These are phyloP conservation scores for Sarcophaga carnaria DNA, from an alignment of 2,888 invertebrate genomes.

Conservation along the genomic window DNA sequence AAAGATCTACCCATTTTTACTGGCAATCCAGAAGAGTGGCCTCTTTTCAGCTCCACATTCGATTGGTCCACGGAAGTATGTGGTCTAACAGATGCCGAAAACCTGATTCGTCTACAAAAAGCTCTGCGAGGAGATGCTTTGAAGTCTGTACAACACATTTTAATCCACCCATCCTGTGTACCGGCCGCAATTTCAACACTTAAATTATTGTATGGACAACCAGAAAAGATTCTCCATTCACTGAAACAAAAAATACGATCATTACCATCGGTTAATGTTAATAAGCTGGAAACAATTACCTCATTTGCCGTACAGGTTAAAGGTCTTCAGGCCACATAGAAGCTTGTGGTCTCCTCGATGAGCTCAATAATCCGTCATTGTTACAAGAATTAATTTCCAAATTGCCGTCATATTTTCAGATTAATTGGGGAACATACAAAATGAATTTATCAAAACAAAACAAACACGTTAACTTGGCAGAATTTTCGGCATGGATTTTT, in stretches of 20 bases:
- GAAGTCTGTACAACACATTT: no score
- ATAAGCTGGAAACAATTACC: slow-evolving; percentile 33
- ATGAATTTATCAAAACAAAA: neutral
- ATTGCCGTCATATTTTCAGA: slow-evolving; percentile 29
- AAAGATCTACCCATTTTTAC: slow-evolving; percentile 51
- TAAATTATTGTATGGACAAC: slow-evolving; percentile 61
- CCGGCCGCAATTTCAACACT: no score
- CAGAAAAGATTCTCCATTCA: slow-evolving; percentile 2
- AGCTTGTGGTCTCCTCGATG: slow-evolving; percentile 42
- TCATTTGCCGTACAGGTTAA: slow-evolving; percentile 48
- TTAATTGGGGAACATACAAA: slow-evolving; percentile 32
- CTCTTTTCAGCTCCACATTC: no score
- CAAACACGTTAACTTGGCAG: neutral
- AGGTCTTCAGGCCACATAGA: no score
- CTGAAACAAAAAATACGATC: slow-evolving; percentile 39
- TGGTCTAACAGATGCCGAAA: no score
- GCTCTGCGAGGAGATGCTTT: no score
- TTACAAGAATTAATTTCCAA: slow-evolving; percentile 33
- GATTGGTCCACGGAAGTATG: no score
- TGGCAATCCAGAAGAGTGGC: no score
- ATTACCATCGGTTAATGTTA: neutral
- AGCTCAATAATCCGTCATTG: slow-evolving; percentile 41
- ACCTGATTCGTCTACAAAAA: no score
- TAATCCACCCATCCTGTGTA: no score
- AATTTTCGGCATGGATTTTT: no score